phyloP scores from a whole-genome alignment of 1,140 invertebrate genomes.

The Elysia chlorotica region DNA sequence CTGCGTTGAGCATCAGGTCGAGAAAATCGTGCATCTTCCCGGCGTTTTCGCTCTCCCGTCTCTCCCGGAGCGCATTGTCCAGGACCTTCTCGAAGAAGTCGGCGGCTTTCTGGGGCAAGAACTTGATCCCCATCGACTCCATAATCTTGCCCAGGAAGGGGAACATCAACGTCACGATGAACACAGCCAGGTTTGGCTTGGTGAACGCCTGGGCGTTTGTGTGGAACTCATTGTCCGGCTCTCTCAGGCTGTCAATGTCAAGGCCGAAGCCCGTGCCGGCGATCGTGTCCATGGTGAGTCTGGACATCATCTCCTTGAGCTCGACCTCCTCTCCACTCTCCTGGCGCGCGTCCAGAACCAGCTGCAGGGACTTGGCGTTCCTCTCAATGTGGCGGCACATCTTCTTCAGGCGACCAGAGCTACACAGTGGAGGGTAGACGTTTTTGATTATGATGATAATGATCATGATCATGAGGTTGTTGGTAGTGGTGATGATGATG shows the following conservation, averaged over 20 bases:
- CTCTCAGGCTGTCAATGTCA: slow-evolving; percentile 61
- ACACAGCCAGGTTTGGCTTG: neutral
- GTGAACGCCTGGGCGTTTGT: slow-evolving; percentile 38
- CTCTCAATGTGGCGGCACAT: slow-evolving; percentile 11
- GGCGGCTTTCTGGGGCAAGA: neutral
- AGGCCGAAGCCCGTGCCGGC: neutral
- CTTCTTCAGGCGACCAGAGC: slow-evolving; percentile 65
- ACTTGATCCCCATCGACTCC: neutral
- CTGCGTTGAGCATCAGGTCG: slow-evolving; percentile 19
- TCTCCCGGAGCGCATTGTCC: neutral
- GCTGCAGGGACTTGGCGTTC: neutral
- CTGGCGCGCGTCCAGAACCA: neutral
- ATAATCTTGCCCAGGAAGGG: neutral
- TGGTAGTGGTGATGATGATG: too few species aligned
- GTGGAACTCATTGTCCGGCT: slow-evolving; percentile 57
- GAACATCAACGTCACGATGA: neutral
- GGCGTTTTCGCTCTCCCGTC: neutral
- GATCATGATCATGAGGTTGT: too few species aligned
- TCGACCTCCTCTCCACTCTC: slow-evolving; percentile 15
- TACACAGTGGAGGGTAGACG: too few species aligned
- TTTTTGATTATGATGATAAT: too few species aligned
- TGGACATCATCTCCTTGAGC: neutral
- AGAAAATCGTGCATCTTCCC: slow-evolving; percentile 18
- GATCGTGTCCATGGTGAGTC: neutral
- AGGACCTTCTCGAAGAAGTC: neutral